These are phyloP conservation scores for Drosophila dives DNA, from an alignment of 2,888 invertebrate genomes.

Conservation along the genomic window DNA sequence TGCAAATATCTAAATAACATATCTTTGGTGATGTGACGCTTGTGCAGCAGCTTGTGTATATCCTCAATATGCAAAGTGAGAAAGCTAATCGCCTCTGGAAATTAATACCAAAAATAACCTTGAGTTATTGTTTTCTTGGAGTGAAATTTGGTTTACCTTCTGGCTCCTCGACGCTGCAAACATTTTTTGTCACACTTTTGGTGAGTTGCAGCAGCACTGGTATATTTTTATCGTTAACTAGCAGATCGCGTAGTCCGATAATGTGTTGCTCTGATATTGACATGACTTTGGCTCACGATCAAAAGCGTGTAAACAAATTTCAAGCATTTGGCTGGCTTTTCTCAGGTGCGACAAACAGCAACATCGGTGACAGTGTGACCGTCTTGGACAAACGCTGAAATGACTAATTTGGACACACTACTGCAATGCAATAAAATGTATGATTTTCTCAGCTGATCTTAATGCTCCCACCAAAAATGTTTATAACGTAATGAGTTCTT, in stretches of 20 bases:
- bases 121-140: background rate
- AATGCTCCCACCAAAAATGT: background rate
- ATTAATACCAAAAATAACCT: background rate
- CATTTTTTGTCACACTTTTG: slow-evolving; percentile 76
- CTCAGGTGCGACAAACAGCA: background rate
- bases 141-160: slow-evolving; percentile 58
- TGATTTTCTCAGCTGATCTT: background rate
- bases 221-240: slow-evolving; percentile 70
- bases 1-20: slow-evolving; percentile 86
- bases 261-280: slow-evolving; percentile 66
- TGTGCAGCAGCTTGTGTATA: slow-evolving; percentile 85
- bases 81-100: slow-evolving; percentile 86
- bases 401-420: slow-evolving; percentile 13
- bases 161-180: slow-evolving; percentile 62
- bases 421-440: slow-evolving; percentile 13
- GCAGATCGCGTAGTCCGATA: slow-evolving; percentile 72
- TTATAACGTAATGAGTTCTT: background rate
- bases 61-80: slow-evolving; percentile 86
- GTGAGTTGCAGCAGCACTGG: slow-evolving; percentile 70
- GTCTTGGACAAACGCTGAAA: background rate
- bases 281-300: slow-evolving; percentile 54
- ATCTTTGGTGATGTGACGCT: slow-evolving; percentile 86
- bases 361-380: slow-evolving; percentile 33
- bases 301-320: background rate
- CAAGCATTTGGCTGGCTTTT: slow-evolving; percentile 12